These are phyloP conservation scores for Quadroppia sp. DNA, from an alignment of 2,888 invertebrate species.

Conservation along the genomic window DNA sequence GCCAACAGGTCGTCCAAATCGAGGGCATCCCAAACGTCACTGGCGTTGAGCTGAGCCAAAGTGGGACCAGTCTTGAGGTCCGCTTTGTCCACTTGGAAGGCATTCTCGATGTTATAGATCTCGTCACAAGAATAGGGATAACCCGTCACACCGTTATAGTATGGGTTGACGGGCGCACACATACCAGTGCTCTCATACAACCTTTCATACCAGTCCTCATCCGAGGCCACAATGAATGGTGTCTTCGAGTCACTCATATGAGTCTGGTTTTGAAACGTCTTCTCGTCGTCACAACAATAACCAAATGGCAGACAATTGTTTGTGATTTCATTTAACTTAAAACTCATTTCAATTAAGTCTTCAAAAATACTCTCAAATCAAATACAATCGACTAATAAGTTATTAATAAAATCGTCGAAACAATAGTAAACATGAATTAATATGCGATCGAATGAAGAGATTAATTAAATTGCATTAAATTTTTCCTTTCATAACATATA, in stretches of 20 bases:
- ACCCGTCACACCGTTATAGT: constrained; percentile 30
- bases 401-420: not conserved
- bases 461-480: not conserved
- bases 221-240: not conserved
- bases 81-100: constrained; percentile 45
- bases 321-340: no score
- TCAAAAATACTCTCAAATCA: no score
- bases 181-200: not conserved
- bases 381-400: no score
- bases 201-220: no score
- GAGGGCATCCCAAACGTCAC: constrained; percentile 59
- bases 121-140: constrained; percentile 12
- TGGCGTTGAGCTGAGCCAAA: constrained; percentile 76
- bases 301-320: constrained; percentile 34
- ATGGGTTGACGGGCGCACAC: constrained; percentile 7
- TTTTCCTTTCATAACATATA: not conserved
- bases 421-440: not conserved
- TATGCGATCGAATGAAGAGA: not conserved
- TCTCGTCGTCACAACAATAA: constrained; percentile 30
- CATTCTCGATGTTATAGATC: constrained; percentile 12
- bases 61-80: constrained; percentile 59
- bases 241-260: not conserved
- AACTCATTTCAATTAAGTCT: no score
- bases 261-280: not conserved
- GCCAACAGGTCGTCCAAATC: constrained; percentile 40